Base-by-base conservation (phyloP, 1,140 invertebrate genomes). In the Conus ventricosus region DNA sequence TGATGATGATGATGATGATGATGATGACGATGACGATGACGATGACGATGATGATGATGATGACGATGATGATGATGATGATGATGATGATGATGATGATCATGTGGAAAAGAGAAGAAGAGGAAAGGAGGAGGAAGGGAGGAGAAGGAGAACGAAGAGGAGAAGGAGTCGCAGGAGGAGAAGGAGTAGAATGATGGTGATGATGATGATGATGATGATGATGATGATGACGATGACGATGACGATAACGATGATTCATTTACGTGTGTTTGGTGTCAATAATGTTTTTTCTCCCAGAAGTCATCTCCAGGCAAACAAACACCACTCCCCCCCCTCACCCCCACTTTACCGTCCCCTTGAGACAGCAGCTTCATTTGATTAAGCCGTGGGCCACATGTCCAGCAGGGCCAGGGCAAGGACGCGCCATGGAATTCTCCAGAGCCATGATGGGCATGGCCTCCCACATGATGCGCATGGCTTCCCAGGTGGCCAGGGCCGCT, bases 51-150 rank as follows among this genome's bases (percentile, higher is more conserved):
- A 71, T 71, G 67, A 71, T 71, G 67, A 71, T 71, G 67, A 71
- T 71, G 67, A 71, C n/a, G n/a, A 71, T 71, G 67, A 71, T 71
- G 67, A 71, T 71, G 67, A 71, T 71, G 67, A 71, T 71, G 67
- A 71, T 71, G 67, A 71, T 71, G 67, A 71, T 71, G n/a, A 71
- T 71, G n/a, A n/a, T n/a, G n/a, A n/a, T n/a, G n/a, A 20, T 11
- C 60, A 8, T 63, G 20, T 63, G 8, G 10, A 67, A 67, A 67
- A 13, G 11, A 23, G 60, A 23, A 67, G 60, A 4, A 67, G 60
- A 23, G 20, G 60, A 23, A 4, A 23, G 60, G 11, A 23, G 60
- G 60, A 23, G 60, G 20, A 67, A 15, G 11, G 60, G 60, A 67
- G 60, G 60, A 67, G 60, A 23, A 67, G 20, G 11, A 67, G 60